Base-by-base conservation (phyloP, 1,140 invertebrate genomes). In the Papilio helenus region DNA sequence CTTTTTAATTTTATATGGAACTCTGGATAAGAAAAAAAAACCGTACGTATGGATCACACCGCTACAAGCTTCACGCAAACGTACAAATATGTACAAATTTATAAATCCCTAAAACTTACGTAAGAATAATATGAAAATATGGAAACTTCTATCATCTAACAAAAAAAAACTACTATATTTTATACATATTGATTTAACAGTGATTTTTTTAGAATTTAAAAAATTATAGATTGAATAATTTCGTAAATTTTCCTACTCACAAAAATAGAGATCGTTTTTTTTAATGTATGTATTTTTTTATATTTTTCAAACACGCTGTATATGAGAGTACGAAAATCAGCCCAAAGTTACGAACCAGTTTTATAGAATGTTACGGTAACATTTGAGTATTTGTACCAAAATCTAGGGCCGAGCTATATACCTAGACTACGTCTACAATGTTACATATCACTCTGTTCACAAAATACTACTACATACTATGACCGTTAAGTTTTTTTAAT, bases 351-450 rank as follows among this genome's bases (percentile, higher is more conserved):
- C 68, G 68, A 71, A 74, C 39, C 44, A 68, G 12, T 23, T 18
- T 39, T 72, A 49, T 29, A 72, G 34, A 39, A 74, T 46, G 23
- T n/a, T 77, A 77, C 34, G 76, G 76, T 77, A 77, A 77, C 76
- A 77, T 77, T 18, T 55, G 91, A 93, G 91, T 92, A 92, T 93
- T 93, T 93, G 91, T 93, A 92, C 90, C 91, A 87, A 91, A 77
- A 88, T 79, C 84, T 83, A 86, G 85, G 84, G 86, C 86, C 84
- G 84, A 80, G 80, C 20, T 88, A 87, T 87, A 78, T 79, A 72
- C 80, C 89, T 89, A 90, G 81, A 85, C 83, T 85, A 88, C 82
- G 76, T 86, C 87, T 83, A 85, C 87, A 89, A 85, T 82, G 83
- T 83, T 90, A 88, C 85, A 83, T 90, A 86, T 90, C 88, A 91